Conservation (phyloP, 1,140 invertebrate genomes). For the Orussus abietinus region DNA sequence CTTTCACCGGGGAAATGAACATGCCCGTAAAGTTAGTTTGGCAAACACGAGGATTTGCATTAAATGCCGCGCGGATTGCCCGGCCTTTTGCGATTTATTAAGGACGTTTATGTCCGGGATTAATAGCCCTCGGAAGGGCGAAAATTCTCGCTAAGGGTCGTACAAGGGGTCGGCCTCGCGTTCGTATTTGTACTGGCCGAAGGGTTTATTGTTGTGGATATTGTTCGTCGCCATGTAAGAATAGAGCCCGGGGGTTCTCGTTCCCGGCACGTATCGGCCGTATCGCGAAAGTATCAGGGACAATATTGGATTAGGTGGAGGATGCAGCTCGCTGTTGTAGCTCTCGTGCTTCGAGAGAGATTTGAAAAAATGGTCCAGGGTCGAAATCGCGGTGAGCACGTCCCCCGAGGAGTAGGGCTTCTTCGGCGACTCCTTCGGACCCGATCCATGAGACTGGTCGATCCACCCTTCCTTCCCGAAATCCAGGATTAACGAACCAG, state of each 20-base stretch:
- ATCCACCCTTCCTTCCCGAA: too few species aligned
- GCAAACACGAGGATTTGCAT: constrained; percentile 7
- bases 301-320: constrained; percentile 56
- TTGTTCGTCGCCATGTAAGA: constrained; percentile 60
- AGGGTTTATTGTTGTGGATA: constrained; percentile 61
- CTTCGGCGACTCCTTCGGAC: not conserved
- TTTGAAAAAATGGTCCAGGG: constrained; percentile 33
- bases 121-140: not conserved
- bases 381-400: constrained; percentile 20
- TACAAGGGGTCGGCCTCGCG: constrained; percentile 16
- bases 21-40: constrained; percentile 8
- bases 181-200: constrained; percentile 56
- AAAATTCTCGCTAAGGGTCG: not conserved
- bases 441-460: not conserved
- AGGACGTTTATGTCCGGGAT: not conserved
- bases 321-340: constrained; percentile 56
- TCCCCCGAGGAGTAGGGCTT: constrained; percentile 17
- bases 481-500: too few species aligned
- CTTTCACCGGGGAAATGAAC: too few species aligned
- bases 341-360: constrained; percentile 24
- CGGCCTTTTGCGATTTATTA: not conserved
- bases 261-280: constrained; percentile 55
- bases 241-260: constrained; percentile 55
- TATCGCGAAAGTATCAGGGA: constrained; percentile 60
- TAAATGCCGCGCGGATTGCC: constrained; percentile 3